phyloP scores from a whole-genome alignment of 2,113 vertebrate genomes.

The Myrmecophaga tridactyla region DNA sequence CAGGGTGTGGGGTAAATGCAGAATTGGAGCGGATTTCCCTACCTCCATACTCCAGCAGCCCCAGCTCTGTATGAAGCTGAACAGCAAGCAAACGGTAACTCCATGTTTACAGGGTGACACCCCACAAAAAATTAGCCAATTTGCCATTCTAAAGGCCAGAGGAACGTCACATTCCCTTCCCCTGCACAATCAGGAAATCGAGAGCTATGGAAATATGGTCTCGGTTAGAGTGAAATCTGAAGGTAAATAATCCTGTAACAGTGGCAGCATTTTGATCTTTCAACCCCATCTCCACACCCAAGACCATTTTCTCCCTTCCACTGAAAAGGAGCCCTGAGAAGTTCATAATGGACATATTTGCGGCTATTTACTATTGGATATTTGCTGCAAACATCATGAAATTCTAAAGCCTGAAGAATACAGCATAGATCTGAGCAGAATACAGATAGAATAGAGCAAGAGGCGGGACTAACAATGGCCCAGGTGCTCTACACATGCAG shows the following conservation, averaged over 20 bases:
- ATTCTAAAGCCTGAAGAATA: neutral
- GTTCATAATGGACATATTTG: rapidly evolving
- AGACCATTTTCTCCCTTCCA: neutral
- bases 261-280: neutral
- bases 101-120: constrained; percentile 64
- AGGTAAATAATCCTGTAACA: neutral
- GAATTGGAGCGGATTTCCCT: constrained; percentile 75
- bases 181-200: too few relatives aligned
- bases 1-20: constrained; percentile 69
- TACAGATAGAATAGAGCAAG: neutral
- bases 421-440: neutral
- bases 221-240: neutral
- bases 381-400: neutral
- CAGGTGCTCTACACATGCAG: neutral
- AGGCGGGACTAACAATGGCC: neutral
- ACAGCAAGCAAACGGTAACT: constrained; percentile 70
- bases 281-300: neutral
- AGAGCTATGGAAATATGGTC: neutral
- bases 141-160: constrained; percentile 64
- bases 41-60: constrained; percentile 70
- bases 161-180: neutral
- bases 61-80: constrained; percentile 70
- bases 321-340: neutral
- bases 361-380: neutral
- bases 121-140: constrained; percentile 68